Percentiles rank a stretch among this genome's conserved stretches.
phyloP scores from a whole-genome alignment of 2,888 invertebrate genomes.

The Pristionchus maxplancki region DNA sequence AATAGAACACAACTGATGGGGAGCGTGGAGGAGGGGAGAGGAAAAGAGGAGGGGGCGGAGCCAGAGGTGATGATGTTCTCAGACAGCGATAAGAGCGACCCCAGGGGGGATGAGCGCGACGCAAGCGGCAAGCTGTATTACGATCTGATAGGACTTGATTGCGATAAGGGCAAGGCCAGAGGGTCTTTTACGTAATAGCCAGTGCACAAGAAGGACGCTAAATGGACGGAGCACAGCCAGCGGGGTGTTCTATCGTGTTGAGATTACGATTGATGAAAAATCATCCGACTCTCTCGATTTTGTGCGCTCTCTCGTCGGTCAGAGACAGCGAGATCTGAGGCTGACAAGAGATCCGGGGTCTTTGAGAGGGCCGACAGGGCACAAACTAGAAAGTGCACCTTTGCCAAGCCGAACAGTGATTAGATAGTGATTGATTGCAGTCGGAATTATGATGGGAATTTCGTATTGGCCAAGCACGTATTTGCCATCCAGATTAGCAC shows the following conservation, averaged over 20 bases:
- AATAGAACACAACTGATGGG: neutral
- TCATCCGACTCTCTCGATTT: no score
- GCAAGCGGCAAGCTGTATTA: no score
- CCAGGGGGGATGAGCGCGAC: neutral
- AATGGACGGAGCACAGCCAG: neutral
- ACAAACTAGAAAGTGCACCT: neutral
- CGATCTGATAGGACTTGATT: no score
- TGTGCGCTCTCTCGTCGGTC: no score
- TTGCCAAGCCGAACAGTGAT: neutral
- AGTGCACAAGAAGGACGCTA: neutral
- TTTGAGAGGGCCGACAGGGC: neutral
- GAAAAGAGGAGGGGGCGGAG: neutral
- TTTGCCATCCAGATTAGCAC: neutral
- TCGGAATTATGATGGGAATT: neutral
- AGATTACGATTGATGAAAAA: neutral
- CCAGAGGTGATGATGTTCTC: neutral
- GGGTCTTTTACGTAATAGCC: neutral
- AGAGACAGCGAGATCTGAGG: neutral
- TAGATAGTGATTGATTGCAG: conserved; percentile 3
- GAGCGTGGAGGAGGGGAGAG: neutral
- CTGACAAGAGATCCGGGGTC: neutral
- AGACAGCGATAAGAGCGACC: neutral
- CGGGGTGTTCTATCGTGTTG: neutral
- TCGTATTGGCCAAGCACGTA: neutral
- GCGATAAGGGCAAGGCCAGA: neutral